These are phyloP conservation scores for Enteromius radiatus DNA, from an alignment of 2,797 vertebrate species.

Conservation along the genomic window DNA sequence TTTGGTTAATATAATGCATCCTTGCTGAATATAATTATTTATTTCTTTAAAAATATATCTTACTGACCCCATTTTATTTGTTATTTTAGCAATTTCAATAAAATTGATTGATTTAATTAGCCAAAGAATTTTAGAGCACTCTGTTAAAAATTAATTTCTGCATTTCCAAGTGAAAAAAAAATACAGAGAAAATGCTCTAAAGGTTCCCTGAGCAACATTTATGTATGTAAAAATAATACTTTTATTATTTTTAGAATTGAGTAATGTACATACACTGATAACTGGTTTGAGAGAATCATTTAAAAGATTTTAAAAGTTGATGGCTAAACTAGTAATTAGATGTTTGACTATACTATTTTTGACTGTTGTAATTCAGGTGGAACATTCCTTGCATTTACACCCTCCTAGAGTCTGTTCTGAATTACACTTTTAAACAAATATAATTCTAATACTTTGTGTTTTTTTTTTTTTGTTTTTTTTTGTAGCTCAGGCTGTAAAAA, in stretches of 20 bases:
- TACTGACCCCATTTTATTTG: neutral
- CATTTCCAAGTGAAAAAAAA: neutral
- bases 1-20: neutral
- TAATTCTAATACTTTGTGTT: neutral
- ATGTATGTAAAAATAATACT: neutral
- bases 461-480: neutral
- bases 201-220: neutral
- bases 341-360: neutral
- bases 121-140: neutral
- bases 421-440: neutral
- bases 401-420: neutral
- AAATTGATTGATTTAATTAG: neutral
- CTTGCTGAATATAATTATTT: neutral
- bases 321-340: slow-evolving; percentile 9
- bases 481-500: slow-evolving; percentile 92
- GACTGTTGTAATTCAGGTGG: neutral
- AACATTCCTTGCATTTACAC: neutral
- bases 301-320: neutral
- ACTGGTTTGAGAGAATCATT: neutral
- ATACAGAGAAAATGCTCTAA: neutral
- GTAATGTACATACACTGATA: neutral
- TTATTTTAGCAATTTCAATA: neutral
- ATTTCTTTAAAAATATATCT: neutral
- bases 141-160: neutral
- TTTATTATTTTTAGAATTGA: neutral